phyloP scores from a whole-genome alignment of 2,888 invertebrate genomes.

The Germaria angustata region DNA sequence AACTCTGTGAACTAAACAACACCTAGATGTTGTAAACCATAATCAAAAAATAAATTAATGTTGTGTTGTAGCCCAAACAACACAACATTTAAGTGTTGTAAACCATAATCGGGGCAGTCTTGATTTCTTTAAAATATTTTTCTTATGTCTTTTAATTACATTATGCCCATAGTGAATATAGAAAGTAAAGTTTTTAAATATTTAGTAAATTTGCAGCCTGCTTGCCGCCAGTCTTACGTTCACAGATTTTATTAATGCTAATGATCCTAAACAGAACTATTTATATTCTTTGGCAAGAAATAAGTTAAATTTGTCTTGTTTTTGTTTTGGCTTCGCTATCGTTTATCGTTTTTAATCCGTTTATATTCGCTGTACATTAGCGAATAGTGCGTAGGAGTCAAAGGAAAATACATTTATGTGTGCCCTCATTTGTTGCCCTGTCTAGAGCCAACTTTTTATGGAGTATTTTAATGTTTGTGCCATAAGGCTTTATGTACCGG shows the following conservation, averaged over 20 bases:
- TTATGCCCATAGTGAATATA: too few species aligned
- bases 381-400: conserved; percentile 25
- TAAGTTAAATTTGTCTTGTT: background rate
- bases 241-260: background rate
- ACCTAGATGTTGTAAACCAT: too few species aligned
- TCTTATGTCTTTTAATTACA: background rate
- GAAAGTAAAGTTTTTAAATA: background rate
- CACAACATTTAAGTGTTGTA: too few species aligned
- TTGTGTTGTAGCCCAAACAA: too few species aligned
- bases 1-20: too few species aligned
- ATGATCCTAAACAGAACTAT: background rate
- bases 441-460: too few species aligned
- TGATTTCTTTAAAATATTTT: background rate
- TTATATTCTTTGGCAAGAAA: background rate
- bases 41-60: too few species aligned
- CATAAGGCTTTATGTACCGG: too few species aligned
- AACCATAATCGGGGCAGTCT: too few species aligned
- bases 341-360: background rate
- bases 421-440: too few species aligned
- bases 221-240: background rate
- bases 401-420: conserved; percentile 3
- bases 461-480: background rate
- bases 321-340: background rate
- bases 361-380: background rate
- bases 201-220: background rate